Evolutionary conservation across 2,888 invertebrate species (phyloP), one percentile per base, ranked within the genome.

Genomic region (Tanytarsus gracilentus): DNA sequence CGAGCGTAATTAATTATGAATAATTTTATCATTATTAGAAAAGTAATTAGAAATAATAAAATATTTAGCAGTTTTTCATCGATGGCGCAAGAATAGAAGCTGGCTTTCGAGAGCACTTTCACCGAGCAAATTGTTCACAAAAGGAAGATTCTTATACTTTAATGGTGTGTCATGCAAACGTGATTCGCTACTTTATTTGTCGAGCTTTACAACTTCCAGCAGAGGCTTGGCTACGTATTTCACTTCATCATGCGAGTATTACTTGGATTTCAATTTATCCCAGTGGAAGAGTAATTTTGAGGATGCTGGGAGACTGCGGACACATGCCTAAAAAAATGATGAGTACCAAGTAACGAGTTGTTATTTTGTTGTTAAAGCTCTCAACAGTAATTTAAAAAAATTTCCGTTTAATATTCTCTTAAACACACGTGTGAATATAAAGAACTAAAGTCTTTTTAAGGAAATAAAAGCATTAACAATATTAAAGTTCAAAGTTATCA

Each of bases 81-180:
- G 95, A 97, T 73, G 90, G 95, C 16, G 86, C 93, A 0, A 79
- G 97, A 64, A 97, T 98, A 66, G 98, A 98, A 74, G 93, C 95
- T 1, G 99, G 88, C 0, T 99, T 96, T 75, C 78, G 96, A 3
- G 16, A 40, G 66, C 91, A 94, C 74, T 91, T 99, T 72, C 84
- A 97, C 73, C 80, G 99, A 53, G 97, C 98, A 3, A 79, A 84
- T 44, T 81, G 86, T 0, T 77, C 78, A 0, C 95, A 98, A 73
- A 78, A 80, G 1, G 76, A 84, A 48, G 94, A 96, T 70, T 81
- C 85, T 0, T 92, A 88, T 71, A 95, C 96, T 30, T 71, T 99
- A 48, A 76, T 98, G 60, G 95, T 99, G 1, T 98, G 98, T 66
- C 99, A 99, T 73, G 97, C 93, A 3, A 99, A 99, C 74, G 98